Base-by-base conservation (phyloP, 2,113 vertebrate genomes). In the Rhynchomys soricoides region DNA sequence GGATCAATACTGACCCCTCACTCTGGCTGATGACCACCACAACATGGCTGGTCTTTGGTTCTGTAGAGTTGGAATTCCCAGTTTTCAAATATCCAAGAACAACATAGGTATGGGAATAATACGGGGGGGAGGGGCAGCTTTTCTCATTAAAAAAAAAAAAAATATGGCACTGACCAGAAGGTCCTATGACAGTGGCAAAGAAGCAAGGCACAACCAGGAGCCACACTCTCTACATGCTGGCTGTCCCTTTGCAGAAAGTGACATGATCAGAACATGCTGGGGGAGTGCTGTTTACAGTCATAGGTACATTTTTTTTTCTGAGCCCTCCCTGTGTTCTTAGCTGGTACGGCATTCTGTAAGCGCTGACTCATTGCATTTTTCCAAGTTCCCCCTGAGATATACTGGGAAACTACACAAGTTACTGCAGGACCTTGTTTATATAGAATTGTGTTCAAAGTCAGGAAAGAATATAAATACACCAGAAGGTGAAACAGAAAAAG, bases 381-480 rank as follows among this genome's bases (percentile, higher is more conserved):
- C 29, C 37, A 55, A 77, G 73, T 74, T 68, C 24, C 5, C 4
- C 0, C 73, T 75, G 55, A 81, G 31, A 93, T 93, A 16, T 50
- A 74, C 48, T 86, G 26, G 31, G 59, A 82, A 86, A 37, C 50
- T 55, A 64, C n/a, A 50, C 1, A 73, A 82, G 37, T 68, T 52
- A 52, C 59, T 85, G 73, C 55, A n/a, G 3, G 22, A 29, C 5
- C 52, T 85, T 89, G 57, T 62, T 37, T 31, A 48, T 62, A 62
- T 29, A 89, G 57, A 92, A n/a, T 68, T 89, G 43, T 29, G 68
- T 93, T 93, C 86, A 91, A 86, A 89, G 66, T 75, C 50, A 94
- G 66, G 31, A 93, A 92, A 59, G 15, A 70, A 78, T 17, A 26
- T 2, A 70, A 92, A 92, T 73, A 82, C 13, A 10, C 12, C 83